Base-by-base conservation (phyloP, 1,140 invertebrate species). In the Leptestheria dahalacensis region DNA sequence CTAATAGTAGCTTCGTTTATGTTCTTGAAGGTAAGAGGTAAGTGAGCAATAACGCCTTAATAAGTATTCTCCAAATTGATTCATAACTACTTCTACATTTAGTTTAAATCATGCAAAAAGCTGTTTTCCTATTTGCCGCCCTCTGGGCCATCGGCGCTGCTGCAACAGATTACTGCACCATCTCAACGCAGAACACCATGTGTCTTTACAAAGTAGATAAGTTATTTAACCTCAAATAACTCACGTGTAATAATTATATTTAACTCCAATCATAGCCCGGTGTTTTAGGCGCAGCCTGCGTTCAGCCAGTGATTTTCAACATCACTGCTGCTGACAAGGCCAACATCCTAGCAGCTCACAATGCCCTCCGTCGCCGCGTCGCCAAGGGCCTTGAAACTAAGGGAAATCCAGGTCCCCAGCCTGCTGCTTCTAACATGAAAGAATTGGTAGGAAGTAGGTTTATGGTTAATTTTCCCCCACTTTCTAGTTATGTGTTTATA, bases 401-500 rank as follows among this genome's bases (percentile, higher is more conserved):
- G 51, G 77, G 77, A 53, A 65, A 62, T n/a, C 77, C 77, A 57
- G 82, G 82, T 46, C 74, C 76, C 10, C 77, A 79, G 61, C 86
- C 89, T 65, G 81, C 83, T 24, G 80, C 81, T 28, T 81, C 85
- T 1, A 82, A 84, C 64, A 88, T 89, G 72, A 81, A 80, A 72
- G 83, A 88, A 74, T 82, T 91, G 79, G 85, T 86, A 73, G n/a
- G n/a, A n/a, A n/a, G n/a, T n/a, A n/a, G n/a, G n/a, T n/a, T n/a
- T n/a, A n/a, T n/a, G n/a, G n/a, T n/a, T n/a, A n/a, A n/a, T n/a
- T n/a, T n/a, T n/a, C n/a, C n/a, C n/a, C n/a, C n/a, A n/a, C n/a
- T n/a, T n/a, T n/a, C n/a, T n/a, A n/a, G n/a, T n/a, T n/a, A n/a
- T n/a, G n/a, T n/a, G n/a, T n/a, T n/a, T n/a, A n/a, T n/a, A n/a